phyloP scores from a whole-genome alignment of 2,888 invertebrate species.

The Agriopis leucophaearia region DNA sequence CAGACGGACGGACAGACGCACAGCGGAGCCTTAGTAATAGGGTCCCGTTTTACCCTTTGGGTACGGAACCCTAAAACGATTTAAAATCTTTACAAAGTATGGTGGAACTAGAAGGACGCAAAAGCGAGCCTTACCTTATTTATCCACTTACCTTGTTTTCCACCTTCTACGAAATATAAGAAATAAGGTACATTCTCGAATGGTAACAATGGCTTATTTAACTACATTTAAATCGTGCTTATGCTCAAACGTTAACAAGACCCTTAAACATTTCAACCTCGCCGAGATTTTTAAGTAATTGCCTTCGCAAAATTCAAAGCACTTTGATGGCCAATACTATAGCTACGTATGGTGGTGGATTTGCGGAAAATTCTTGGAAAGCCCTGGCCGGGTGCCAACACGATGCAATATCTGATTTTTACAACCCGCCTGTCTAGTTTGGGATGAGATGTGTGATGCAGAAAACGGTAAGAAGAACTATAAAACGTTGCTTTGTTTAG shows the following conservation, averaged over 20 bases:
- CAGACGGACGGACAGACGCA: no score
- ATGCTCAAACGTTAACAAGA: conserved; percentile 1
- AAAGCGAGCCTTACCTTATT: no score
- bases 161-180: no score
- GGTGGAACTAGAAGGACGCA: no score
- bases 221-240: conserved; percentile 3
- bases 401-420: conserved; percentile 46
- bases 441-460: conserved; percentile 29
- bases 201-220: neutral
- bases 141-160: no score
- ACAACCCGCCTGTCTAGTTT: conserved; percentile 32
- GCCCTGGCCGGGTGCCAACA: conserved; percentile 50
- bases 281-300: conserved; percentile 29
- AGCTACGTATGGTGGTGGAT: conserved; percentile 25
- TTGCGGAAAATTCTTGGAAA: conserved; percentile 43
- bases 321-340: conserved; percentile 25
- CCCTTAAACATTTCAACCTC: conserved; percentile 13
- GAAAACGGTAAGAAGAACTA: conserved; percentile 3
- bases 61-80: no score
- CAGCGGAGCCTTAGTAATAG: no score
- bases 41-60: no score
- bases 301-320: conserved; percentile 18
- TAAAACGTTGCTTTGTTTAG: conserved; percentile 3
- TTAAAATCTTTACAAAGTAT: no score
- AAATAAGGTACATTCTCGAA: neutral